Evolutionary conservation across 2,888 invertebrate genomes (phyloP).

Genomic region (Brassicogethes aeneus): DNA sequence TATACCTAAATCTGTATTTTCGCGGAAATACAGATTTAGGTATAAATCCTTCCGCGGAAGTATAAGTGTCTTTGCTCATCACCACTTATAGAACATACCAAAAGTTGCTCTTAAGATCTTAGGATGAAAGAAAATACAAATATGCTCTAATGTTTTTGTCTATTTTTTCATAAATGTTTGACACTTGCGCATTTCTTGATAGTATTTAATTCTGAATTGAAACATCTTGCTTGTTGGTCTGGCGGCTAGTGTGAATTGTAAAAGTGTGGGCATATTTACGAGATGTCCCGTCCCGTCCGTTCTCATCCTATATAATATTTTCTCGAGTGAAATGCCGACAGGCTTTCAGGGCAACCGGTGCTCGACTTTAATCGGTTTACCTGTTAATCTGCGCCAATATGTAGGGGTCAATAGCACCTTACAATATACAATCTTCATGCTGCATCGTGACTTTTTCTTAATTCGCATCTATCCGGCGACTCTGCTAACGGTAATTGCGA

Average conservation of each 20-base stretch:
- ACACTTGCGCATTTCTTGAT: too few species aligned
- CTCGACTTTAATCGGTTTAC: constrained; percentile 39
- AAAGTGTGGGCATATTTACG: constrained; percentile 22
- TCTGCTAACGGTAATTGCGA: constrained; percentile 15
- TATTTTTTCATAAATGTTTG: too few species aligned
- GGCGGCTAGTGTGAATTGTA: constrained; percentile 5
- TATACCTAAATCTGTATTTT: too few species aligned
- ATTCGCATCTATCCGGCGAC: constrained; percentile 15
- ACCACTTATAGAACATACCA: too few species aligned
- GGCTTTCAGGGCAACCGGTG: constrained; percentile 25
- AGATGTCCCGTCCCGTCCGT: constrained; percentile 4
- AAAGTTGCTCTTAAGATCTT: too few species aligned
- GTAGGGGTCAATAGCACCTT: constrained; percentile 36
- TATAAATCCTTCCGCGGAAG: too few species aligned
- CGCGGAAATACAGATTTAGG: too few species aligned
- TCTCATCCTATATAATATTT: constrained; percentile 10
- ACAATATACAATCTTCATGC: constrained; percentile 30
- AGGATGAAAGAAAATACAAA: too few species aligned
- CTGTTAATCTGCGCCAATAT: constrained; percentile 36
- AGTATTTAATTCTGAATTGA: too few species aligned
- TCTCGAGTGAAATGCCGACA: constrained; percentile 26
- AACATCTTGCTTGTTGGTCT: too few species aligned
- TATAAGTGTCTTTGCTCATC: too few species aligned
- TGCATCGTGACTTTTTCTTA: constrained; percentile 29
- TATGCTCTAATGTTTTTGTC: too few species aligned